Evolutionary conservation across 2,888 invertebrate species (phyloP).

Genomic region (Nephrotoma guestfalica): DNA sequence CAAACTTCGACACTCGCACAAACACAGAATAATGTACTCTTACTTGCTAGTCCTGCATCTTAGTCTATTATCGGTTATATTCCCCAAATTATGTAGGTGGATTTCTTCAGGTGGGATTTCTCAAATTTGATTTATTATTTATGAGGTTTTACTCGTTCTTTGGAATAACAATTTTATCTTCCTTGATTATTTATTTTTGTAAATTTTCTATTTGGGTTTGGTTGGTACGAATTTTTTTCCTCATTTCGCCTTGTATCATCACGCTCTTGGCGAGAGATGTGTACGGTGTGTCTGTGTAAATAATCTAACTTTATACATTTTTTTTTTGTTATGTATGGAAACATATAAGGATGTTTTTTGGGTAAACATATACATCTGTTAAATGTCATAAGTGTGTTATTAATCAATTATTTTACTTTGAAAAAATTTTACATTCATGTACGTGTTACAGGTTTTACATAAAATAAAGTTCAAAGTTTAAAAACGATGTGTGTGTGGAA

Average conservation of each 20-base stretch:
- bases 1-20: no score
- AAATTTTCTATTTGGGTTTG: neutral
- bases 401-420: neutral
- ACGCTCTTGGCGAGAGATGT: neutral
- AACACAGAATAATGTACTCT: no score
- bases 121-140: neutral
- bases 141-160: neutral
- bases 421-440: neutral
- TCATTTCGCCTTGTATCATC: neutral
- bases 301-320: neutral
- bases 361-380: neutral
- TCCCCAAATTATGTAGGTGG: neutral
- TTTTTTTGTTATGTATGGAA: neutral
- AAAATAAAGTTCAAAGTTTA: neutral
- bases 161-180: neutral
- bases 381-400: neutral
- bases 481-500: neutral
- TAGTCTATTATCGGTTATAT: neutral
- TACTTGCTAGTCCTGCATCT: neutral
- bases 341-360: neutral
- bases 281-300: neutral
- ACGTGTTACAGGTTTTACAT: neutral
- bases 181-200: neutral
- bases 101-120: neutral
- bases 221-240: neutral